phyloP scores from a whole-genome alignment of 2,113 vertebrate species.

The Peromyscus leucopus region DNA sequence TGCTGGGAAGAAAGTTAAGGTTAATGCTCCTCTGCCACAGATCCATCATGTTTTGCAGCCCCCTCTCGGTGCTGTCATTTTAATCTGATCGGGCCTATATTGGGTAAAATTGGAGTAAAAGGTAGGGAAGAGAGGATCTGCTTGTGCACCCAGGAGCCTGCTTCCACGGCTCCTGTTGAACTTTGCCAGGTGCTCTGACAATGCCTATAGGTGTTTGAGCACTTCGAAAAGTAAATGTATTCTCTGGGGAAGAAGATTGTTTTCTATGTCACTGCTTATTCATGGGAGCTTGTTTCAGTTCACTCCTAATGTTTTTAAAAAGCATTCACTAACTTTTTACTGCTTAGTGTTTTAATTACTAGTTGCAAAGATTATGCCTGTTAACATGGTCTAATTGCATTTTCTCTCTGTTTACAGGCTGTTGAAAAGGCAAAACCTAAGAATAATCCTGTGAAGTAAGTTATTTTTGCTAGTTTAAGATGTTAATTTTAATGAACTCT shows the following conservation, averaged over 20 bases:
- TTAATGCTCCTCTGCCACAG: slow-evolving; percentile 8
- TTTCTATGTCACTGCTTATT: neutral
- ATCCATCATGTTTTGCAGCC: neutral
- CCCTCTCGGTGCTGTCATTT: neutral
- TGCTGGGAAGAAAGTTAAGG: slow-evolving; percentile 60
- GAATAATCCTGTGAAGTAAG: slow-evolving; percentile 95
- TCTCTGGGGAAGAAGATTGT: neutral
- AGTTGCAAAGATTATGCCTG: slow-evolving; percentile 64
- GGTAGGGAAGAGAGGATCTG: neutral
- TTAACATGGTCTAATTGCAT: slow-evolving; percentile 81
- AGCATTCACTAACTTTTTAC: slow-evolving; percentile 27
- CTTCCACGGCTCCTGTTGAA: neutral
- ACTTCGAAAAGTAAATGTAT: neutral
- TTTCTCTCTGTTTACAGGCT: slow-evolving; percentile 91
- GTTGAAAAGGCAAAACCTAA: slow-evolving; percentile 95
- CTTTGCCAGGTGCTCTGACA: neutral
- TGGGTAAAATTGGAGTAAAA: neutral
- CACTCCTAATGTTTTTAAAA: neutral
- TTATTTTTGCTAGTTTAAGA: slow-evolving; percentile 81
- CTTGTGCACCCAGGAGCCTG: neutral
- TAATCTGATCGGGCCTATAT: neutral
- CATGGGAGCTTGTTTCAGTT: neutral
- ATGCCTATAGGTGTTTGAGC: neutral
- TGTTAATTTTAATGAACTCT: slow-evolving; percentile 64
- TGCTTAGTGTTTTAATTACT: slow-evolving; percentile 65